phyloP scores from a whole-genome alignment of 2,888 invertebrate species.

The Eutolmus rufibarbis region DNA sequence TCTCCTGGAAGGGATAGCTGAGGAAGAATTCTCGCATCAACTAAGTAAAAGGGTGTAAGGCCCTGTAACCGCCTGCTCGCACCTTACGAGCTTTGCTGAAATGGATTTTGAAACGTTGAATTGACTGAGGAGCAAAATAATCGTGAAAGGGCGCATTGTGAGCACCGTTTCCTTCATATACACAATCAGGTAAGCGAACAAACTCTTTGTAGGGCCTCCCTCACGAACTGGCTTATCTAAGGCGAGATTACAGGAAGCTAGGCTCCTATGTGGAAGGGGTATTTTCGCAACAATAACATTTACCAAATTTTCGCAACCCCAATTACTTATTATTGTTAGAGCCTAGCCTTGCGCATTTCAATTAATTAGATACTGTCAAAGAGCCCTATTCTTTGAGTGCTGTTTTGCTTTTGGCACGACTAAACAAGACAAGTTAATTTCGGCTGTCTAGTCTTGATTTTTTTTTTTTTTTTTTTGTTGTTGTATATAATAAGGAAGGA shows the following conservation, averaged over 20 bases:
- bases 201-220: neutral
- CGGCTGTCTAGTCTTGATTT: neutral
- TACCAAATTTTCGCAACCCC: neutral
- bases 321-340: slow-evolving; percentile 13
- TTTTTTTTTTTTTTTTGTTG: too few species aligned
- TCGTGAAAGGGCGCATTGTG: neutral
- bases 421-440: too few species aligned
- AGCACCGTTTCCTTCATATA: neutral
- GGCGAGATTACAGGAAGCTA: neutral
- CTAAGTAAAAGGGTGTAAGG: neutral
- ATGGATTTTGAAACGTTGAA: neutral
- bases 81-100: neutral
- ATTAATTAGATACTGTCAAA: neutral
- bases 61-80: neutral
- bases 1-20: slow-evolving; percentile 8
- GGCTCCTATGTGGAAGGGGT: neutral
- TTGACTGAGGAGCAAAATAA: neutral
- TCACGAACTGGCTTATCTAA: neutral
- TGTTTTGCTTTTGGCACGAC: neutral
- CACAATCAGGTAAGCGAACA: neutral
- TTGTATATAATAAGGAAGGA: neutral
- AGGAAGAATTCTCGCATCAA: neutral
- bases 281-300: neutral
- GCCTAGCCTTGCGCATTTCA: neutral
- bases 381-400: too few species aligned